Evolutionary conservation across 2,797 vertebrate species (phyloP).

Genomic region (Parauchenoglanis punctatus): DNA sequence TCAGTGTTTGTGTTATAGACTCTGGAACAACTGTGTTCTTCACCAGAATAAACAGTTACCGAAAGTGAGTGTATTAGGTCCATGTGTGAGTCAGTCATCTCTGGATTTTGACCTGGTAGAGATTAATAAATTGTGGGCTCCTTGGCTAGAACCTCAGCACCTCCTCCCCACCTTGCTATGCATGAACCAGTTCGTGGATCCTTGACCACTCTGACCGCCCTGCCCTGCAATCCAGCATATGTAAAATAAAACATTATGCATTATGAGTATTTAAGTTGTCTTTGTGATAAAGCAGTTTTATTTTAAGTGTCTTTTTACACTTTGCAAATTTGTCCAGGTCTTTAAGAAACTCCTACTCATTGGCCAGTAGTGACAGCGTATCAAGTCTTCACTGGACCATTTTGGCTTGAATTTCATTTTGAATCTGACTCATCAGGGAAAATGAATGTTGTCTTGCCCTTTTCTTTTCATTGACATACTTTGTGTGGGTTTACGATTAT

Average conservation of each 20-base stretch:
- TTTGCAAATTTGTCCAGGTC: background rate
- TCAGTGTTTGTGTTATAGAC: background rate
- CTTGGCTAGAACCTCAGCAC: background rate
- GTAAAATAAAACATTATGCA: background rate
- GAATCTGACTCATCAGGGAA: background rate
- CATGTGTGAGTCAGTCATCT: background rate
- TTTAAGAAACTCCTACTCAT: background rate
- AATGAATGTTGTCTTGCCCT: background rate
- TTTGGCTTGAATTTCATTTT: background rate
- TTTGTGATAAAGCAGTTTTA: background rate
- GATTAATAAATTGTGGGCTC: background rate
- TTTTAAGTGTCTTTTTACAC: background rate
- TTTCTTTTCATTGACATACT: background rate
- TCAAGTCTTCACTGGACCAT: background rate
- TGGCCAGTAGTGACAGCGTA: background rate
- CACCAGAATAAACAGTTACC: background rate
- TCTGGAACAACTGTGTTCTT: background rate
- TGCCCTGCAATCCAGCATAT: background rate
- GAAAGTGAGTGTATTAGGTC: background rate
- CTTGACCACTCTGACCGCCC: background rate
- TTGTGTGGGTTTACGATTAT: background rate
- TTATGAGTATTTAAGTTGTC: background rate
- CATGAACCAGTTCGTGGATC: background rate
- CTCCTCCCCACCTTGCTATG: background rate
- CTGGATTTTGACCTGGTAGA: background rate